Conservation (phyloP, 2,113 vertebrate species). For the Varanus salvator region DNA sequence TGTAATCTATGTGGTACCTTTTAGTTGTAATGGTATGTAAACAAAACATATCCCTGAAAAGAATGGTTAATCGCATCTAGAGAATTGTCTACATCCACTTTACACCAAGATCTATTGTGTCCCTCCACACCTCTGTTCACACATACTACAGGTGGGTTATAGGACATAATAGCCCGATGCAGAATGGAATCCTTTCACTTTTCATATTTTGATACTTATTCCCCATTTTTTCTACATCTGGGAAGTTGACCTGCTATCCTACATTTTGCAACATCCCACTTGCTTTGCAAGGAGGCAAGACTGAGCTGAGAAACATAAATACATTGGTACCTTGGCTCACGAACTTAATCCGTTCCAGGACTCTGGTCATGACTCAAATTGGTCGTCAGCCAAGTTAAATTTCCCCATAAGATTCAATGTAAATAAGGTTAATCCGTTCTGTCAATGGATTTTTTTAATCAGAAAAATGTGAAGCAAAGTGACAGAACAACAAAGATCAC, state of each 20-base stretch:
- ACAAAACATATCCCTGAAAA: neutral
- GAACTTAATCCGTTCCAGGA: no score
- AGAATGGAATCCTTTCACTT: neutral
- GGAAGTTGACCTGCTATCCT: neutral
- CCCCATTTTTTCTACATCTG: neutral
- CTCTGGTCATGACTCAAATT: no score
- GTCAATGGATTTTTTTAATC: no score
- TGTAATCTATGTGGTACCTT: neutral
- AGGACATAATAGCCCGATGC: neutral
- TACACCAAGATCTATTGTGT: neutral
- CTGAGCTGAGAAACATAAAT: neutral
- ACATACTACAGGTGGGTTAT: neutral
- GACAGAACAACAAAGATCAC: no score
- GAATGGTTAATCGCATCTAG: neutral
- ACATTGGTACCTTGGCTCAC: no score
- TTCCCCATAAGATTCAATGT: no score
- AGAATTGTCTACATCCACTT: neutral
- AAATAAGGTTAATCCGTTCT: no score
- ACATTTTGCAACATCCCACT: neutral
- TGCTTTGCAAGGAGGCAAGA: neutral
- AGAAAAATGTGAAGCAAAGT: no score
- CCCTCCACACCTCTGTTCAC: neutral
- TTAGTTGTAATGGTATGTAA: neutral
- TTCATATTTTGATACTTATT: neutral
- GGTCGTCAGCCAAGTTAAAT: no score